phyloP scores from a whole-genome alignment of 2,797 vertebrate species.

The Xiphorhynchus erythropygius region DNA sequence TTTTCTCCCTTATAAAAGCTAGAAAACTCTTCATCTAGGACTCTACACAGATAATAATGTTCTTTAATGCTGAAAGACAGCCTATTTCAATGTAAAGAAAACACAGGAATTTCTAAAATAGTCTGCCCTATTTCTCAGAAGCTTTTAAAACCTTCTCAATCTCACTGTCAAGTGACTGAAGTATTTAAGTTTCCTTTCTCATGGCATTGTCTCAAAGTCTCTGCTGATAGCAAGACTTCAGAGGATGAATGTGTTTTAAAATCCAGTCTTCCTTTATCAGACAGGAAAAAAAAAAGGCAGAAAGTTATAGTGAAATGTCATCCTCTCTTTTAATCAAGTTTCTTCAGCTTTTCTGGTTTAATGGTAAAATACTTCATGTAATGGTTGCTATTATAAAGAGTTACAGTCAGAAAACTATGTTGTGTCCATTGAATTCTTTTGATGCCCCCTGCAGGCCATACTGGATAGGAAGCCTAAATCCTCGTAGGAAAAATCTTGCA shows the following conservation, averaged over 20 bases:
- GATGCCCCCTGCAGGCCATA: constrained; percentile 69
- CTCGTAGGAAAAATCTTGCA: not conserved
- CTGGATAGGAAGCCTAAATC: not conserved
- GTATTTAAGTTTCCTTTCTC: not conserved
- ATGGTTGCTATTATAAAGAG: not conserved
- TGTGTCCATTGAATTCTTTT: constrained; percentile 42
- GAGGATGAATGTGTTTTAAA: not conserved
- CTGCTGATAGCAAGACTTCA: not conserved
- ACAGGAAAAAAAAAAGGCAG: not conserved
- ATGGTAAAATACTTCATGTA: not conserved
- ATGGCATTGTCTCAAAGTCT: not conserved
- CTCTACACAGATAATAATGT: not conserved
- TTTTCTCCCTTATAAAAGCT: not conserved
- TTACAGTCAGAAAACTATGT: not conserved
- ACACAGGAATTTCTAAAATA: not conserved
- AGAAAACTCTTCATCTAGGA: not conserved
- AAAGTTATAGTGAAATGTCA: not conserved
- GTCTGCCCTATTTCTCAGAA: not conserved
- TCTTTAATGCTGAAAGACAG: not conserved
- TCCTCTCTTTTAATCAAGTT: not conserved
- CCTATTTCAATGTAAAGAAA: not conserved
- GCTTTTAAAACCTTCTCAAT: not conserved
- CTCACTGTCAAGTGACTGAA: not conserved
- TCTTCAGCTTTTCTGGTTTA: not conserved
- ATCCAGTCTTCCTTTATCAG: not conserved